phyloP scores from a whole-genome alignment of 2,113 vertebrate species.

The Cisticola juncidis region DNA sequence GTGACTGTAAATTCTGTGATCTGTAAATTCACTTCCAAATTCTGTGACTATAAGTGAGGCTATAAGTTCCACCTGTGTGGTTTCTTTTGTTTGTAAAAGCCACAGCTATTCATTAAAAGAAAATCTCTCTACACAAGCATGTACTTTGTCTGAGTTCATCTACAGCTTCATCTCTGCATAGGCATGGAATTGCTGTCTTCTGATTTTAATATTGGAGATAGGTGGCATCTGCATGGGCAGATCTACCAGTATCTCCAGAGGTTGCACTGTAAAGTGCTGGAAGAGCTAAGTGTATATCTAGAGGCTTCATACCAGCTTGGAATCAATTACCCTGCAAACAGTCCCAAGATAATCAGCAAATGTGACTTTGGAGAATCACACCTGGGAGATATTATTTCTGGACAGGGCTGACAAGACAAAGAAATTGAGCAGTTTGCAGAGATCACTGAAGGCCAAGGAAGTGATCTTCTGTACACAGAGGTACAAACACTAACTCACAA shows the following conservation, averaged over 20 bases:
- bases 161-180: not conserved
- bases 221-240: not conserved
- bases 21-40: too few species aligned
- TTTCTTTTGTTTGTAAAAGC: not conserved
- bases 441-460: not conserved
- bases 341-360: not conserved
- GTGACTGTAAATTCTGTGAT: too few species aligned
- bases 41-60: not conserved
- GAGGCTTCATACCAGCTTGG: not conserved
- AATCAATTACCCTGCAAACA: not conserved
- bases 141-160: not conserved
- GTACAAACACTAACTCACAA: not conserved
- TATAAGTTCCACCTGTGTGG: not conserved
- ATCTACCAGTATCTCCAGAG: not conserved
- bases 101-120: not conserved
- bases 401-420: not conserved
- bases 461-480: not conserved
- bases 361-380: not conserved
- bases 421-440: not conserved
- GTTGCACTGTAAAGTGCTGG: not conserved
- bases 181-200: not conserved
- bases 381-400: not conserved
- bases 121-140: not conserved
- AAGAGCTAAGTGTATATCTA: not conserved
- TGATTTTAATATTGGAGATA: not conserved